Base-by-base conservation (phyloP, 2,113 vertebrate genomes). In the Scolopax mira region DNA sequence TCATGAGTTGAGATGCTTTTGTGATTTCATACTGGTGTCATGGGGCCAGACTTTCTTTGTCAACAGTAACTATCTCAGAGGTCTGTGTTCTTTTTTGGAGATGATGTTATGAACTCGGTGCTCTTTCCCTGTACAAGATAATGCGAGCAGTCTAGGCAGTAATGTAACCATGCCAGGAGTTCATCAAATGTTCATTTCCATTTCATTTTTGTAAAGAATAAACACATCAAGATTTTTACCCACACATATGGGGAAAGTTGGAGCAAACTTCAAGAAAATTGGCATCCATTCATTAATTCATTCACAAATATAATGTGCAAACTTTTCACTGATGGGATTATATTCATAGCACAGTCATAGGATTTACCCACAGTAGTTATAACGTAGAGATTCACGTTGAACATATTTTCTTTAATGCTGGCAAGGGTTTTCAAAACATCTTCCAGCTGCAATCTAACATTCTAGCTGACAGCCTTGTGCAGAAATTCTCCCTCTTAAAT, bases 11-110 rank as follows among this genome's bases (percentile, higher is more conserved):
- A 87, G 89, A 88, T 6, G 11, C 90, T 96, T 95, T 94, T 88
- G 80, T 55, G 89, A 86, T 91, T 95, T 95, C 88, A 79, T 75
- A 70, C 85, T 78, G 87, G 77, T 90, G 79, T 96, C 94, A 77
- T 3, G 48, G 35, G 81, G 78, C 90, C 75, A 89, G 88, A 30
- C 57, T 52, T 72, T 90, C 88, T 96, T 78, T 95, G 94, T 94
- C 95, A 95, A 96, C n/a, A 97, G 48, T 75, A 94, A 93, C 84
- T 65, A 16, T 41, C 80, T 96, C 77, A 67, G 69, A 85, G 42
- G 60, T 89, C 39, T 73, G 15, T 61, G 48, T 22, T 91, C 70
- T 89, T 88, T 85, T 85, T 64, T 48, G 39, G 88, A 58, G 61
- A 82, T 85, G 61, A 86, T 88, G 41, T 28, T 87, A 77, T 22